Evolutionary conservation across 37 sponge, comb jelly and placozoan genomes (phyloP), one percentile per base, ranked within the genome.

Genomic region (Aphrocallistes beatrix): DNA sequence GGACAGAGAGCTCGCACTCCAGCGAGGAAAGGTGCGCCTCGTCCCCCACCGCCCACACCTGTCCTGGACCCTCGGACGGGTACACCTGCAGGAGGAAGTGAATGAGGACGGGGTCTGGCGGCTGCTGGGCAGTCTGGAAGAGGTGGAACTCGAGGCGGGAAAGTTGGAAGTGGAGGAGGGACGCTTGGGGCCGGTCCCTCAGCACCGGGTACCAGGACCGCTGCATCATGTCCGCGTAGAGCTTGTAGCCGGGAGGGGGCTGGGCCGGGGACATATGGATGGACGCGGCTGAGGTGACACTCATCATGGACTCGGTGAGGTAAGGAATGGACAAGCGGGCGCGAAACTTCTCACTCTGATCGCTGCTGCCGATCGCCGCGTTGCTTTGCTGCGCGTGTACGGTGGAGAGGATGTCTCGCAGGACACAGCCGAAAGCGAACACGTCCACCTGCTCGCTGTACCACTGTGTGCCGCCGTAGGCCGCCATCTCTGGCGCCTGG

Each of bases 111-210:
- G 75, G 75, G 75, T 60, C 75, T 32, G 75, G 75, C 6, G 75
- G 75, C 75, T 60, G 75, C 34, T 19, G 3, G 34, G 75, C 75
- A 6, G 17, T 13, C 34, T 60, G 75, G 75, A 60, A 60, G 75
- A 60, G 75, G n/a, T 60, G 75, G 75, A 60, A 60, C n/a, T 60
- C 75, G 28, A 60, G n/a, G 10, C 75, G 75, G 6, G 75, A 60
- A 19, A 60, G 3, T 30, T 60, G 75, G 75, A 32, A 60, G 75
- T 60, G 75, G 3, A 60, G 75, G 28, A 60, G 75, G 34, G 75
- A 3, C 6, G 75, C 75, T 6, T 19, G 75, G 28, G 75, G 75
- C 25, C 75, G 75, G 34, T 60, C 75, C 10, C 75, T 19, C 34
- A 60, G 75, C 75, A 60, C 75, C 6, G 25, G 8, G 10, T 19